Base-by-base conservation (phyloP, 2,888 invertebrate genomes). In the Caenorhabditis plicata region DNA sequence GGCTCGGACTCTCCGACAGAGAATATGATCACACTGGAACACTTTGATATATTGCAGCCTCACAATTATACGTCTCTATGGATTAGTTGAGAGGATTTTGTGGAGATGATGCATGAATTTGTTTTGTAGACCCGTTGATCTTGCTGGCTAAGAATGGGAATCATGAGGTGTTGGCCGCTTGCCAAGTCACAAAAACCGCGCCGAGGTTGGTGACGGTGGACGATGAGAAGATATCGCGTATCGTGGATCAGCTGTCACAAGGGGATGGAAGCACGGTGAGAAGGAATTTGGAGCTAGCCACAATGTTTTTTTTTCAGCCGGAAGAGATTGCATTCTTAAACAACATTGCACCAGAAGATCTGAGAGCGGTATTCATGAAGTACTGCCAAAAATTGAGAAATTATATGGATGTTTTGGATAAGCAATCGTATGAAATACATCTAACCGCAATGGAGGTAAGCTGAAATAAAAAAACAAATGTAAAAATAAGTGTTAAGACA, bases 1-100 rank as follows among this genome's bases (percentile, higher is more conserved):
- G 79, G 77, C 13, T 63, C 74, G 1, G 78, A 80, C 43, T 79
- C 80, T 1, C 75, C 80, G 15, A 62, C 71, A 23, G 80, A 80
- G 46, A 75, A 74, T 47, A 66, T 73, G 55, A 63, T 77, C 25
- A 65, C 71, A 22, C 62, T 69, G n/a, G 64, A 68, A 25, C 44
- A 51, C 3, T 80, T 75, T 35, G 74, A 75, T 44, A 61, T 74
- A 22, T 46, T 77, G 11, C 62, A 67, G 27, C 45, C 57, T 4
- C 45, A 41, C 25, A 74, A 80, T 54, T 79, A 73, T 47, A 53
- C 49, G 5, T 61, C 68, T 4, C 19, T 75, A 1, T 79, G 75
- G 73, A 64, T 73, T 17, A 75, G 71, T 32, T 27, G 29, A 4
- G 13, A 22, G 20, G 25, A 9, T 31, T 33, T 23, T 31, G 8